Evolutionary conservation across 2,888 invertebrate genomes (phyloP), one percentile per base, ranked within the genome.

Genomic region (Tenodera sinensis): DNA sequence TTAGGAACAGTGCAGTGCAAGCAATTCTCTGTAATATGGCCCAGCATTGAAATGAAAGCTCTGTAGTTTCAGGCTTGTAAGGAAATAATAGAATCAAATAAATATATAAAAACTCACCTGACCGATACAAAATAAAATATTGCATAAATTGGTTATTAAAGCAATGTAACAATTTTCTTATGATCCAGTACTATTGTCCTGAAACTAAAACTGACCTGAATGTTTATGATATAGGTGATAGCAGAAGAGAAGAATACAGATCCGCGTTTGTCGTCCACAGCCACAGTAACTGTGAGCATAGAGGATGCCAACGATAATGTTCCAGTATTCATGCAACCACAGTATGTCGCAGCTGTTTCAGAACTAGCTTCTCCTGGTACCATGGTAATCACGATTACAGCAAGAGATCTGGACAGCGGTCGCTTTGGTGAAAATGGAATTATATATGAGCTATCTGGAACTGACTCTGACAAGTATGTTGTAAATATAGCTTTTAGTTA

Each of bases 261-360:
- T 54, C 89, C 89, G 0, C 47, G 85, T 12, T 81, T 90, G 14
- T 96, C 96, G 0, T 98, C 98, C 0, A 97, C 97, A 20, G 97
- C 97, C 0, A 97, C 97, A 14, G 96, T 98, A 28, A 97, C 96
- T 0, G 95, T 98, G 1, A 95, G 96, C 0, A 96, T 97, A 47
- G 94, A 95, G 4, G 98, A 98, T 93, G 96, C 97, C 27, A 98
- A 98, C 93, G 98, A 98, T 93, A 98, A 98, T 93, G 95, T 96
- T 14, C 98, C 98, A 0, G 94, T 95, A 87, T 98, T 98, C 93
- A 95, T 96, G 6, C 96, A 96, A 91, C 96, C 96, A 90, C 95
- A 96, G 0, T 98, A 97, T 93, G 95, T 96, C 0, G 96, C 96
- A 0, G 93, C 93, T 0, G 96, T 98, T 8, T 95, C 96, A 0